Evolutionary conservation across 2,797 vertebrate species (phyloP).

Genomic region (Halcyon badia): DNA sequence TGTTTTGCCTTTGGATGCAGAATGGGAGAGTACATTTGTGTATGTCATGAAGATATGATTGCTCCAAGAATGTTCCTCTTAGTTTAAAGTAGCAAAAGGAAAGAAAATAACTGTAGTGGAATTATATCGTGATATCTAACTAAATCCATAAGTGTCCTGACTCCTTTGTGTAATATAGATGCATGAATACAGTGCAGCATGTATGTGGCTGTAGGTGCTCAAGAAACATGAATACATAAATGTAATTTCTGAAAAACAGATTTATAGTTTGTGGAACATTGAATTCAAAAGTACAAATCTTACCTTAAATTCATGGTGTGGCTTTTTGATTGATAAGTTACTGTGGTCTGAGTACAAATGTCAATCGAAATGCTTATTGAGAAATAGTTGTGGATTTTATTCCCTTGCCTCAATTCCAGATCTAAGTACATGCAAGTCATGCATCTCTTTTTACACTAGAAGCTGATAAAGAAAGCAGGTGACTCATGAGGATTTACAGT

Average conservation of each 20-base stretch:
- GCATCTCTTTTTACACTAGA: neutral
- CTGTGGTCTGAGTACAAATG: neutral
- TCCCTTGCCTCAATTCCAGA: neutral
- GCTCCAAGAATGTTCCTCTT: neutral
- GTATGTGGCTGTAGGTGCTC: neutral
- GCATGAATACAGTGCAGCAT: rapidly evolving
- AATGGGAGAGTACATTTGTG: neutral
- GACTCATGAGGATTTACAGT: neutral
- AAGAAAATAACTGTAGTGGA: neutral
- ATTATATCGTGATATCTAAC: neutral
- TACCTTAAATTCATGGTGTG: neutral
- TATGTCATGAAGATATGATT: neutral
- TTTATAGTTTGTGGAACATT: neutral
- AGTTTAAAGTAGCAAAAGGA: neutral
- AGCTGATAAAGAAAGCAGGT: neutral
- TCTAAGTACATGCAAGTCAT: neutral
- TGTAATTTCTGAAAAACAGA: neutral
- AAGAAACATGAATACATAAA: neutral
- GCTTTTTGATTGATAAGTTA: neutral
- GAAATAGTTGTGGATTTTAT: rapidly evolving
- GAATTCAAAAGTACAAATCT: neutral
- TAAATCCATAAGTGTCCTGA: neutral
- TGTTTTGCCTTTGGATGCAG: neutral
- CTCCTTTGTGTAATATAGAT: neutral
- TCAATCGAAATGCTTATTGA: neutral